Evolutionary conservation across 2,888 invertebrate species (phyloP).

Genomic region (Lydus trimaculatus): DNA sequence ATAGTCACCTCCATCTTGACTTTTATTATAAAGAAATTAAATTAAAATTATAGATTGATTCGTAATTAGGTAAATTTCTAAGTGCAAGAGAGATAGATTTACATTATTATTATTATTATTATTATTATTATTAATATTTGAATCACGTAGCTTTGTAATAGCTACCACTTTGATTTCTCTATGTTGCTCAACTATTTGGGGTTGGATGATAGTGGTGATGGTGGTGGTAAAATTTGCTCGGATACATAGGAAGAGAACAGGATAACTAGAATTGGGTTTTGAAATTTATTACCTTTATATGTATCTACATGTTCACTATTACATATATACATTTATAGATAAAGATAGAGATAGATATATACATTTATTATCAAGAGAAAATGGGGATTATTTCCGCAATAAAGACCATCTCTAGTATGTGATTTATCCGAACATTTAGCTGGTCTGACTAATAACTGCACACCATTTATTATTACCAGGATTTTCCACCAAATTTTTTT

Average conservation of each 20-base stretch:
- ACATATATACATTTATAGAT: background rate
- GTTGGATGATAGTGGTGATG: background rate
- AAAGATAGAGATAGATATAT: background rate
- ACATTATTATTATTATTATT: background rate
- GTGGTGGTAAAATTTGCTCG: background rate
- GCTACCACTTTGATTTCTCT: background rate
- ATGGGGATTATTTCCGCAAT: slow-evolving; percentile 3
- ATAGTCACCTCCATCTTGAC: too few species aligned
- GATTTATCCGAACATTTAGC: background rate
- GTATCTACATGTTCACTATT: background rate
- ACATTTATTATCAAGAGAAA: background rate
- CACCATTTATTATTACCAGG: background rate
- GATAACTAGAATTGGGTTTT: background rate
- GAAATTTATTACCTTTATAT: background rate
- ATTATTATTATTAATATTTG: too few species aligned
- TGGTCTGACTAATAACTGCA: background rate
- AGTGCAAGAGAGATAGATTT: background rate
- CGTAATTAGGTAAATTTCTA: background rate
- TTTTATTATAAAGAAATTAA: background rate
- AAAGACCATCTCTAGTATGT: background rate
- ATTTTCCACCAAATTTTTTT: too few species aligned
- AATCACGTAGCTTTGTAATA: background rate
- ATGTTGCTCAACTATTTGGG: background rate
- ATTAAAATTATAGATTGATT: background rate
- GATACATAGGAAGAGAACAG: background rate